Percentiles rank a stretch among this genome's conserved stretches.
These are phyloP conservation scores for Bombyx mori DNA, from an alignment of 1,140 invertebrate species.

Conservation along the genomic window ASM3026992v2 NC_085123.1:3653501-3654000, in stretches of 20 bases:
- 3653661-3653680: constrained; percentile 28
- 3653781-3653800: not conserved
- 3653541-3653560: constrained; percentile 42
- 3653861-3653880: too few species aligned
- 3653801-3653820: too few species aligned
- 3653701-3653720: not conserved
- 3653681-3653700: not conserved
- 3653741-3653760: not conserved
- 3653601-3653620: constrained; percentile 46
- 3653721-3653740: not conserved
- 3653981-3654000: too few species aligned
- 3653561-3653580: constrained; percentile 41
- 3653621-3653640: constrained; percentile 49
- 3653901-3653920: too few species aligned
- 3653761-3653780: not conserved
- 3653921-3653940: too few species aligned
- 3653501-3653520: too few species aligned
- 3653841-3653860: too few species aligned
- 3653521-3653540: constrained; percentile 33
- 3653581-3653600: constrained; percentile 46
- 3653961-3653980: too few species aligned
- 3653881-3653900: too few species aligned
- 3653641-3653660: constrained; percentile 54
- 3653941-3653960: too few species aligned
- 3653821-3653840: too few species aligned